Conservation (phyloP, 1,140 invertebrate genomes). For the Drosophila ogumai region DNA sequence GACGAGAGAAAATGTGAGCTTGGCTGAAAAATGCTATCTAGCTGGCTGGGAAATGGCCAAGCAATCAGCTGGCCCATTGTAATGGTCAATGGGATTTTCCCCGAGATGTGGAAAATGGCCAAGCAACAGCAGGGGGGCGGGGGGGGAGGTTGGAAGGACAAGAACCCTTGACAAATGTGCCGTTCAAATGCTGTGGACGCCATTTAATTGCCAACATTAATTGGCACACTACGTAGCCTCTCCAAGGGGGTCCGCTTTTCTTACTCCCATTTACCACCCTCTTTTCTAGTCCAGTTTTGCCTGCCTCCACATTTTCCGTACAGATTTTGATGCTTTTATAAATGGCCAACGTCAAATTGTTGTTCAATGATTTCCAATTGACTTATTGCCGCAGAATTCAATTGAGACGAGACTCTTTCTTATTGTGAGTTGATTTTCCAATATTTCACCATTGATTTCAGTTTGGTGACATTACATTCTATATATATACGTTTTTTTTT, state of each 20-base stretch:
- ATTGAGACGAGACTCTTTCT: slow-evolving; percentile 15
- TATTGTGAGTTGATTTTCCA: slow-evolving; percentile 11
- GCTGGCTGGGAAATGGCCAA: slow-evolving; percentile 35
- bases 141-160: background rate
- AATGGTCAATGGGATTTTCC: background rate
- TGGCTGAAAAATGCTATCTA: slow-evolving; percentile 20
- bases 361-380: slow-evolving; percentile 45
- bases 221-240: slow-evolving; percentile 33
- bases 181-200: slow-evolving; percentile 40
- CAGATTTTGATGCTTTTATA: slow-evolving; percentile 41
- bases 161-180: slow-evolving; percentile 36
- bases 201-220: slow-evolving; percentile 51
- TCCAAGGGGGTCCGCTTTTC: background rate
- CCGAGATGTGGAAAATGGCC: slow-evolving; percentile 1
- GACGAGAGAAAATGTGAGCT: slow-evolving; percentile 26
- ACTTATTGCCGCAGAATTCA: slow-evolving; percentile 41
- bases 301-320: background rate
- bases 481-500: background rate
- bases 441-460: slow-evolving; percentile 24
- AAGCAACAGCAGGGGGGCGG: background rate
- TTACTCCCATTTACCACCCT: background rate
- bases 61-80: slow-evolving; percentile 53
- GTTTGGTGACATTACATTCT: background rate
- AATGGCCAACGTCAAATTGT: slow-evolving; percentile 41
- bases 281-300: background rate